These are phyloP conservation scores for Montipora cactus DNA, from an alignment of 64 coral and sea anemone species.

Conservation along the genomic window DNA sequence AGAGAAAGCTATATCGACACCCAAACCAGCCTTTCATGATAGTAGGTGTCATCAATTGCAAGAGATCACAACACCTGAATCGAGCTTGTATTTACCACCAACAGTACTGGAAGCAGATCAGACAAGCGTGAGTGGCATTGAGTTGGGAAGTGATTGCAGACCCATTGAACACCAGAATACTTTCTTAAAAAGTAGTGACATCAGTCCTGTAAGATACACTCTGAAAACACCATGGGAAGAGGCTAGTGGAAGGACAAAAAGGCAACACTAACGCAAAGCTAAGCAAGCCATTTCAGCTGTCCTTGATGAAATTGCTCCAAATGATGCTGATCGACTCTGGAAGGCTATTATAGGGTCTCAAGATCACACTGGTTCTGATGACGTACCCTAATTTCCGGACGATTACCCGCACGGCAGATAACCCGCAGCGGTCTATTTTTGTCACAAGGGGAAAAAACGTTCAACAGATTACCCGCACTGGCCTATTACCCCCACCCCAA, in stretches of 20 bases:
- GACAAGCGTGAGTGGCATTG: neutral
- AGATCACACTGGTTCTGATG: neutral
- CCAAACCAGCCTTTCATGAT: too few relatives aligned
- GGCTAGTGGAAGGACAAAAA: slow-evolving; percentile 23
- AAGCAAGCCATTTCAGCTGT: slow-evolving; percentile 52
- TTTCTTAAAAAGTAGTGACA: slow-evolving; percentile 56
- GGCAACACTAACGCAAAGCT: slow-evolving; percentile 44
- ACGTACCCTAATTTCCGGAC: neutral
- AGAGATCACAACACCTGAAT: too few relatives aligned
- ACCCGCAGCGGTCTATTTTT: too few relatives aligned
- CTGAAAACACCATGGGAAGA: slow-evolving; percentile 22
- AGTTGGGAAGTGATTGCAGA: neutral
- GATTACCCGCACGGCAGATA: too few relatives aligned
- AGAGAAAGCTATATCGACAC: neutral
- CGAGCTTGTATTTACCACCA: neutral
- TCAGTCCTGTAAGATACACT: slow-evolving; percentile 45
- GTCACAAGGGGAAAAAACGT: too few relatives aligned
- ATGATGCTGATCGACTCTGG: slow-evolving; percentile 43
- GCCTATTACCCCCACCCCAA: too few relatives aligned
- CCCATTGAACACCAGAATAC: slow-evolving; percentile 43
- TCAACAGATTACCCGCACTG: too few relatives aligned
- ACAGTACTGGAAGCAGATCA: neutral
- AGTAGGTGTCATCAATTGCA: too few relatives aligned
- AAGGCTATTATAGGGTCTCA: slow-evolving; percentile 5
- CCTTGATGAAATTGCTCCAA: slow-evolving; percentile 38